phyloP scores from a whole-genome alignment of 2,797 vertebrate genomes.

The Botia kubotai region DNA sequence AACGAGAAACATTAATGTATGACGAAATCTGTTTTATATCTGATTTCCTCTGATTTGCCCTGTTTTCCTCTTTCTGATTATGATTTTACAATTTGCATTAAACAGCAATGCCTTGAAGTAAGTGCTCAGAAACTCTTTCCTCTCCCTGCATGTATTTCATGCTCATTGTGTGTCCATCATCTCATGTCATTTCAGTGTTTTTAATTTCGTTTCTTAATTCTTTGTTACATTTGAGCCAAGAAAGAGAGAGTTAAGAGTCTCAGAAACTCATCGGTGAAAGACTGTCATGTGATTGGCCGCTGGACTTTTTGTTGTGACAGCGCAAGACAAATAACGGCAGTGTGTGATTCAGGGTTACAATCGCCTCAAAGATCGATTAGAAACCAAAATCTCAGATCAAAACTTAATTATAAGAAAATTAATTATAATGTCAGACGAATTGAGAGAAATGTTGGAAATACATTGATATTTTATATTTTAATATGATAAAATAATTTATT shows the following conservation, averaged over 20 bases:
- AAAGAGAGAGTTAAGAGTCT: too few species aligned
- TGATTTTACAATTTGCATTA: constrained; percentile 73
- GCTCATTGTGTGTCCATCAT: constrained; percentile 50
- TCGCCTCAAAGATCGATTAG: background rate
- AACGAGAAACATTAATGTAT: background rate
- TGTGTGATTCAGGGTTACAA: background rate
- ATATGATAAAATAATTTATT: too few species aligned
- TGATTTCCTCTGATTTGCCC: constrained; percentile 72
- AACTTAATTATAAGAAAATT: background rate
- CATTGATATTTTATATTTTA: too few species aligned
- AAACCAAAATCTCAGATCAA: background rate
- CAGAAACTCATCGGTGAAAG: background rate
- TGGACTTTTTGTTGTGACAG: too few species aligned
- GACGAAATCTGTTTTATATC: constrained; percentile 49
- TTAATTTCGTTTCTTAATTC: background rate
- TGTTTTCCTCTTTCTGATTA: constrained; percentile 62
- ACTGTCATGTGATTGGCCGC: background rate
- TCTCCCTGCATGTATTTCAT: constrained; percentile 65
- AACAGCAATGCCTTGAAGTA: constrained; percentile 99
- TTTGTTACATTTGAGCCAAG: too few species aligned
- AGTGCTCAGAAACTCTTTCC: constrained; percentile 77
- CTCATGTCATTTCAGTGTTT: constrained; percentile 35
- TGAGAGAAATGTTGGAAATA: too few species aligned
- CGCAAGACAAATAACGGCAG: background rate
- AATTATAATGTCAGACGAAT: too few species aligned